Evolutionary conservation across 2,888 invertebrate genomes (phyloP).

Genomic region (Biston stratarius): DNA sequence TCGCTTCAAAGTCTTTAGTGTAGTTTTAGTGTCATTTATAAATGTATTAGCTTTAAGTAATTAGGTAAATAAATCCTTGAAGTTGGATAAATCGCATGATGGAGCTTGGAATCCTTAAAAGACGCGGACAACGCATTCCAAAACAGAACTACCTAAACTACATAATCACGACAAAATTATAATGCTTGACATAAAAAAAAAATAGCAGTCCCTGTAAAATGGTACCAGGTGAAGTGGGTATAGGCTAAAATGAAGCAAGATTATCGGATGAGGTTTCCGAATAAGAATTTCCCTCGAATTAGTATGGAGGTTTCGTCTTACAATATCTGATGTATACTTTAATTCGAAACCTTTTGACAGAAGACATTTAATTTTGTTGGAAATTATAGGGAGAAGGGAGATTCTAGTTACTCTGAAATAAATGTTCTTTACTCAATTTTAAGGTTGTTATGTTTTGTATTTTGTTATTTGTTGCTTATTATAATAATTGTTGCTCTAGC

Average conservation of each 20-base stretch:
- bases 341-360: conserved; percentile 13
- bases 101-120: too few species aligned
- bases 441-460: background rate
- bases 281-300: conserved; percentile 25
- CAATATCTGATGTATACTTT: conserved; percentile 19
- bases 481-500: too few species aligned
- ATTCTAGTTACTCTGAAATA: conserved; percentile 2
- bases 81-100: too few species aligned
- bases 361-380: conserved; percentile 21
- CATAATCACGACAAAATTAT: too few species aligned
- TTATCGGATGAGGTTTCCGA: conserved; percentile 26
- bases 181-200: background rate
- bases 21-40: too few species aligned
- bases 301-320: conserved; percentile 22
- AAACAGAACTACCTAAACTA: too few species aligned
- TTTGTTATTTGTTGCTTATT: conserved; percentile 1
- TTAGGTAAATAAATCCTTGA: too few species aligned
- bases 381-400: conserved; percentile 10
- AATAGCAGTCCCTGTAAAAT: background rate
- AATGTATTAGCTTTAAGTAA: too few species aligned
- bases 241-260: conserved; percentile 19
- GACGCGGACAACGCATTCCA: too few species aligned
- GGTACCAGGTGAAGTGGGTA: background rate
- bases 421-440: conserved; percentile 3
- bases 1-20: too few species aligned